Base-by-base conservation (phyloP, 1,140 invertebrate genomes). In the Tribolium madens region DNA sequence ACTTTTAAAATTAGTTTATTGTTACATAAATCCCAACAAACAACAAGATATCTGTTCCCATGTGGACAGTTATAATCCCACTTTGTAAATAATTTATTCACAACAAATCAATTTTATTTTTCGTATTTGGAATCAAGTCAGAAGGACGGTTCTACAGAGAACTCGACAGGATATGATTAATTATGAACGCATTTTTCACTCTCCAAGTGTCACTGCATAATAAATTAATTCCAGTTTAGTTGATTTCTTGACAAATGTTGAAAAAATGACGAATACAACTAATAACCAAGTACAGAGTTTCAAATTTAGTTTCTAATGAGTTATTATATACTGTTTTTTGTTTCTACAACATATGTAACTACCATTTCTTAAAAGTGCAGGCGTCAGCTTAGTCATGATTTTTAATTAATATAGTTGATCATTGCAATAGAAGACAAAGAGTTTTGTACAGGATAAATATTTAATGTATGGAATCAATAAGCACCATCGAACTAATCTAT, bases 381-480 rank as follows among this genome's bases (percentile, higher is more conserved):
- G 52, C 17, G 52, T 17, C 17, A 18, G 52, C 17, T 57, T 14
- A 57, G 52, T 57, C 52, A 57, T 57, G 52, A 9, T 57, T 57
- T 57, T 57, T 57, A 57, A 57, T 57, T 57, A 42, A 4, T 42
- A 9, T 42, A 42, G n/a, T 42, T 9, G 36, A 10, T 42, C 36
- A 42, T 9, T 42, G n/a, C n/a, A 42, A 42, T n/a, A 4, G 9
- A 7, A 42, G 36, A 10, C 7, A 42, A 6, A 42, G 9, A 42
- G 36, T 9, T 42, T 42, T 42, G 36, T 42, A 42, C 2, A 9
- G 36, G 7, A 42, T 42, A 9, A 42, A 42, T 36, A 5, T 36
- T 36, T 36, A 36, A 36, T 42, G 36, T 42, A 42, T 42, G 4
- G n/a, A 42, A 42, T 42, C 4, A 42, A 42, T 42, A 42, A 42